A percentile compares a stretch with the other conserved stretches of the same genome.
Evolutionary conservation across 2,113 vertebrate species (phyloP).

Genomic region (Pampusana beccarii): DNA sequence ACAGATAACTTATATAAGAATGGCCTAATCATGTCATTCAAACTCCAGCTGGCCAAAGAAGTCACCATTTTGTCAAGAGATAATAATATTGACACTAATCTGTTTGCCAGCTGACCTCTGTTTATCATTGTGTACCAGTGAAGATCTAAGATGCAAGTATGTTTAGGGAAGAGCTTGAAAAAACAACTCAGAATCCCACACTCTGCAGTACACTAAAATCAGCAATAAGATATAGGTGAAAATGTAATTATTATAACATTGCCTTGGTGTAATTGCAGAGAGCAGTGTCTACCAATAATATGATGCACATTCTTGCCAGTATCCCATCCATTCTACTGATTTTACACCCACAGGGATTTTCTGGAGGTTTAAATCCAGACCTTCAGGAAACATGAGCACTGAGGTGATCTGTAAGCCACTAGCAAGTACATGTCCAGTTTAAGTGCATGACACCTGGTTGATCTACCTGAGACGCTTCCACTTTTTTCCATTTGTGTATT

Average conservation of each 20-base stretch:
- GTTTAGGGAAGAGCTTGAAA: background rate
- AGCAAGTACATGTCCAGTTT: background rate
- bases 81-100: slow-evolving; percentile 51
- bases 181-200: background rate
- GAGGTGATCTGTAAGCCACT: background rate
- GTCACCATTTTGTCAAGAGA: slow-evolving; percentile 47
- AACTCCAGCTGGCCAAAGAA: slow-evolving; percentile 30
- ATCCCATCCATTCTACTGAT: background rate
- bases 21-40: slow-evolving; percentile 64
- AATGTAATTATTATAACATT: background rate
- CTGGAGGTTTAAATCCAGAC: background rate
- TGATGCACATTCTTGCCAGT: background rate
- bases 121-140: slow-evolving; percentile 16
- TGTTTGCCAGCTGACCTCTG: slow-evolving; percentile 64
- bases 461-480: background rate
- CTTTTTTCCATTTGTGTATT: background rate
- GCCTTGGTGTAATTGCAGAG: background rate
- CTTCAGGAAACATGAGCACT: background rate
- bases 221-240: background rate
- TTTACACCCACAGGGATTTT: background rate
- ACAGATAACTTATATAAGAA: slow-evolving; percentile 73
- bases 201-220: background rate
- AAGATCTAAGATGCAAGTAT: background rate
- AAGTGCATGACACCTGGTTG: background rate
- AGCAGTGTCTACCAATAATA: background rate